A percentile compares a stretch with the other conserved stretches of the same genome.
phyloP scores from a whole-genome alignment of 1,140 invertebrate genomes.

The Bombus difficillimus region DNA sequence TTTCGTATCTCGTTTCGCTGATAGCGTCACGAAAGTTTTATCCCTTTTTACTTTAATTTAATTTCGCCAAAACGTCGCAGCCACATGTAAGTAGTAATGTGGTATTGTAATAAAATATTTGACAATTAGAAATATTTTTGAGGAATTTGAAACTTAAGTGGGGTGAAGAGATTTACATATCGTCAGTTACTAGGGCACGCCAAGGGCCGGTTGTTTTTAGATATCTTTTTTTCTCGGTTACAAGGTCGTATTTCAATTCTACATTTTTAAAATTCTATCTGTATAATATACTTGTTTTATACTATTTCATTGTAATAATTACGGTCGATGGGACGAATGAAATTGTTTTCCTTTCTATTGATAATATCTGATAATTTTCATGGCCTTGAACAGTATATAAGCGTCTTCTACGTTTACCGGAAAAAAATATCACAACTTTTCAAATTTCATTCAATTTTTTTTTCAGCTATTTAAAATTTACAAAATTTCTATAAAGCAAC shows the following conservation, averaged over 20 bases:
- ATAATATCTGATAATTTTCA: constrained; percentile 18
- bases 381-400: constrained; percentile 41
- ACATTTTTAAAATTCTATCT: not conserved
- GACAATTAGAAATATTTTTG: not conserved
- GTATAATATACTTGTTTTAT: not conserved
- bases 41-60: constrained; percentile 60
- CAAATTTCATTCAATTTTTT: constrained; percentile 13
- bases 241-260: not conserved
- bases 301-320: not conserved
- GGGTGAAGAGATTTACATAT: not conserved
- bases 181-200: constrained; percentile 6
- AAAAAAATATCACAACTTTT: not conserved
- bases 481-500: not conserved
- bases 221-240: not conserved
- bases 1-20: constrained; percentile 60
- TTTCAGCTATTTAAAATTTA: not conserved
- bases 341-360: not conserved
- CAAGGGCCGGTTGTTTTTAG: constrained; percentile 42
- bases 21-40: constrained; percentile 43
- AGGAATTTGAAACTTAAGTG: not conserved
- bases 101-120: not conserved
- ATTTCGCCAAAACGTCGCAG: constrained; percentile 62
- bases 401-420: constrained; percentile 31
- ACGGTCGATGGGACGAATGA: not conserved
- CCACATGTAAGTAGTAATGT: constrained; percentile 48